Evolutionary conservation across 2,888 invertebrate genomes (phyloP).

Genomic region (Cryptocephalus moraei): DNA sequence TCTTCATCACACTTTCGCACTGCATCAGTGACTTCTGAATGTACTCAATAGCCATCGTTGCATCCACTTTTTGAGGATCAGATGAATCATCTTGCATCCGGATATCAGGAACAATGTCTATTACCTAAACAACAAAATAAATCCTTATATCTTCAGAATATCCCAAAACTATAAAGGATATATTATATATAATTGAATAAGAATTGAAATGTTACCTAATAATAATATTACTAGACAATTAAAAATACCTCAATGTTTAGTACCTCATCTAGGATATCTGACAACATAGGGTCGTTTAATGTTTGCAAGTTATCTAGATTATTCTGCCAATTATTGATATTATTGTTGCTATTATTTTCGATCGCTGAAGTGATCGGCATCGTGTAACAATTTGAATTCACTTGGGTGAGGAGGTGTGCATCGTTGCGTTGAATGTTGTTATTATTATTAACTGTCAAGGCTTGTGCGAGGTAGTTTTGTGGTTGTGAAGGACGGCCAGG

Average conservation of each 20-base stretch:
- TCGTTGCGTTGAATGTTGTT: slow-evolving; percentile 30
- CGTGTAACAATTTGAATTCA: slow-evolving; percentile 23
- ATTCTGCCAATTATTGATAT: slow-evolving; percentile 13
- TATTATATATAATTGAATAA: too few species aligned
- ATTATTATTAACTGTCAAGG: slow-evolving; percentile 33
- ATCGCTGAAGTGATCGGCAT: slow-evolving; percentile 29
- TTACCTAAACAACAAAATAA: slow-evolving; percentile 11
- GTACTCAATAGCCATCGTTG: slow-evolving; percentile 72
- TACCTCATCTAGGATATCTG: slow-evolving; percentile 64
- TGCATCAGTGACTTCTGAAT: slow-evolving; percentile 89
- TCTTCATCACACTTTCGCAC: slow-evolving; percentile 59
- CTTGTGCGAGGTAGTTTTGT: slow-evolving; percentile 34
- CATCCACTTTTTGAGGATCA: too few species aligned
- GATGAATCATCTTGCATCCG: slow-evolving; percentile 25
- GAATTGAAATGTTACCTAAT: too few species aligned
- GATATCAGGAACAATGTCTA: slow-evolving; percentile 27
- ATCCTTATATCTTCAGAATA: too few species aligned
- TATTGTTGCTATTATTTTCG: slow-evolving; percentile 19
- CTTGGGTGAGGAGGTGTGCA: slow-evolving; percentile 18
- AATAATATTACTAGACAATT: too few species aligned
- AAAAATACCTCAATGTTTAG: slow-evolving; percentile 19
- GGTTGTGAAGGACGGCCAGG: slow-evolving; percentile 29
- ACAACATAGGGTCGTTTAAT: slow-evolving; percentile 57
- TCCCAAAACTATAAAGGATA: too few species aligned
- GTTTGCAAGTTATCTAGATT: slow-evolving; percentile 21